Evolutionary conservation across 2,888 invertebrate genomes (phyloP).

Genomic region (Colletes collaris): DNA sequence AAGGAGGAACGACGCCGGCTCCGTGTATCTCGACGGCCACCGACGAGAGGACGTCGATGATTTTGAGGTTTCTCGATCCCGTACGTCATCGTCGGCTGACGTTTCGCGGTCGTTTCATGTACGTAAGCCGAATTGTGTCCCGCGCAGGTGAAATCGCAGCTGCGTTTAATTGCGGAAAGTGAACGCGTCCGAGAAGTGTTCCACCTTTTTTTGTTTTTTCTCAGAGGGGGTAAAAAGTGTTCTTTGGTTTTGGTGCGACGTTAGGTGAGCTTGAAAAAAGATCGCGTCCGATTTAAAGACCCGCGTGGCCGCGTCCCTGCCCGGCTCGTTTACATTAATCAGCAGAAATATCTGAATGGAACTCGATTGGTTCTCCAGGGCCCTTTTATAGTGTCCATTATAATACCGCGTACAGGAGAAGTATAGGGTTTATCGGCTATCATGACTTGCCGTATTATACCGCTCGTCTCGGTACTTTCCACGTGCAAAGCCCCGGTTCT

Average conservation of each 20-base stretch:
- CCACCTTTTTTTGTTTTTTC: not conserved
- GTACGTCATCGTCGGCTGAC: constrained; percentile 2
- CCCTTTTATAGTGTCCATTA: constrained; percentile 57
- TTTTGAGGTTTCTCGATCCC: not conserved
- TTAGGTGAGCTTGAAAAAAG: constrained; percentile 1
- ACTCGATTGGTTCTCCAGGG: constrained; percentile 32
- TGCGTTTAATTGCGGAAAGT: not conserved
- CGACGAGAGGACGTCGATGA: not conserved
- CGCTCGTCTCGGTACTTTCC: constrained; percentile 55
- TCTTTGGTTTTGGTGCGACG: not conserved
- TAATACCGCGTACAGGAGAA: constrained; percentile 47
- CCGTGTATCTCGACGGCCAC: too few relatives aligned
- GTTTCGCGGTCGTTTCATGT: constrained; percentile 5
- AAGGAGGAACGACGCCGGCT: not conserved
- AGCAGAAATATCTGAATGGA: constrained; percentile 25
- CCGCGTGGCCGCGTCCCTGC: constrained; percentile 1
- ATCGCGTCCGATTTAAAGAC: constrained; percentile 7
- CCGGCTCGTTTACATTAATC: constrained; percentile 12
- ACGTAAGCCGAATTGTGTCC: constrained; percentile 7
- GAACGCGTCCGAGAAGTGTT: too few relatives aligned
- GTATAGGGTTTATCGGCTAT: constrained; percentile 63
- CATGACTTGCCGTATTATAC: constrained; percentile 63
- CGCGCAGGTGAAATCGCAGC: constrained; percentile 31
- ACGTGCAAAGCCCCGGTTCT: constrained; percentile 58
- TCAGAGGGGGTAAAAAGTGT: not conserved